Evolutionary conservation across 53 echinoderm and acorn worm species (phyloP).

Genomic region (Paracentrotus lividus): DNA sequence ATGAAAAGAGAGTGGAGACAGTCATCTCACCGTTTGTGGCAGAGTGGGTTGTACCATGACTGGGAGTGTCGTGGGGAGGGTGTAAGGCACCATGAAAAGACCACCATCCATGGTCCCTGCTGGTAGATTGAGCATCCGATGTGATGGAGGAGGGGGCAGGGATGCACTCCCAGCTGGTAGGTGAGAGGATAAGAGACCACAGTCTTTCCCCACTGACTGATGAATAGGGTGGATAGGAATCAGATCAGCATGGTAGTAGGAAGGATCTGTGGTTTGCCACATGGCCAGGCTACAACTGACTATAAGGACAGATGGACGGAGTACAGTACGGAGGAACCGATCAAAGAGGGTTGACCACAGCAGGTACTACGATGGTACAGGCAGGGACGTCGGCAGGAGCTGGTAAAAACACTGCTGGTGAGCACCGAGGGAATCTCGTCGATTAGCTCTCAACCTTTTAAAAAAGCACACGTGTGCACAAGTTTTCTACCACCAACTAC

Average conservation of each 20-base stretch:
- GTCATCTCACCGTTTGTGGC: slow-evolving; percentile 66
- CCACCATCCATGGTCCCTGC: slow-evolving; percentile 44
- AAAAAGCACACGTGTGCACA: slow-evolving; percentile 55
- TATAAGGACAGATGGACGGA: slow-evolving; percentile 30
- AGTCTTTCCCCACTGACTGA: slow-evolving; percentile 24
- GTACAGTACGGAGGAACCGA: too few species aligned
- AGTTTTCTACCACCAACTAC: slow-evolving; percentile 34
- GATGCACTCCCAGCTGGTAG: slow-evolving; percentile 30
- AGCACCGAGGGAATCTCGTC: neutral
- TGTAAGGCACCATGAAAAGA: slow-evolving; percentile 64
- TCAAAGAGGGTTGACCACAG: slow-evolving; percentile 4
- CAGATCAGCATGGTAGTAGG: slow-evolving; percentile 69
- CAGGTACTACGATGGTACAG: neutral
- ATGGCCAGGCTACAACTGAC: slow-evolving; percentile 65
- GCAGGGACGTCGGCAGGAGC: slow-evolving; percentile 39
- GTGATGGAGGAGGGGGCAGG: neutral
- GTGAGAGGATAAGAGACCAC: slow-evolving; percentile 47
- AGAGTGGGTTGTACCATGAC: slow-evolving; percentile 50
- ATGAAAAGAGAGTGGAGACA: neutral
- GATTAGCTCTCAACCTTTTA: neutral
- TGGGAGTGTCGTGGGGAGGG: slow-evolving; percentile 54
- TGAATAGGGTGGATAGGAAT: slow-evolving; percentile 62
- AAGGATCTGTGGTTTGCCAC: slow-evolving; percentile 62
- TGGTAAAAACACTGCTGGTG: slow-evolving; percentile 10
- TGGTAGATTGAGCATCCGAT: slow-evolving; percentile 47